phyloP scores from a whole-genome alignment of 2,888 invertebrate species.

The Sphaerophoria taeniata region DNA sequence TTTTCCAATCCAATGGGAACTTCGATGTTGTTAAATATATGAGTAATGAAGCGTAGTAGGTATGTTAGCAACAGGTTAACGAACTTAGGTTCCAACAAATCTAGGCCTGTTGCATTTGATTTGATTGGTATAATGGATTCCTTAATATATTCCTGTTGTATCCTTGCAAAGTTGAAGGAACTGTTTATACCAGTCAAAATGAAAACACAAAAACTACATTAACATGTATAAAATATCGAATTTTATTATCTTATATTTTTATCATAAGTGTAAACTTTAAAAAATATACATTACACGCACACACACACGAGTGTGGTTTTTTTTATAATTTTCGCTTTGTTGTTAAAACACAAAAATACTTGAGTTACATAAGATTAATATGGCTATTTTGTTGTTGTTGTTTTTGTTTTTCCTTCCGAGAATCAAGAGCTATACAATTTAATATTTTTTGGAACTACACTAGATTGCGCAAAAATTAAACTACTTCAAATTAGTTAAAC shows the following conservation, averaged over 20 bases:
- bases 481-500: slow-evolving; percentile 32
- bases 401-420: slow-evolving; percentile 37
- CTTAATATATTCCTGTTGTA: no score
- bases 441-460: slow-evolving; percentile 32
- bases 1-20: no score
- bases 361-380: slow-evolving; percentile 69
- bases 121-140: no score
- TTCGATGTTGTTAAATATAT: no score
- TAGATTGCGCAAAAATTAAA: slow-evolving; percentile 44
- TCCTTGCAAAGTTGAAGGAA: no score
- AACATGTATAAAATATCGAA: slow-evolving; percentile 72
- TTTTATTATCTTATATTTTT: slow-evolving; percentile 55
- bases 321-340: slow-evolving; percentile 25
- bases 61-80: no score
- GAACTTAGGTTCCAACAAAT: no score
- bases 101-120: no score
- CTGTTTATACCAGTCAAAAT: neutral
- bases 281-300: slow-evolving; percentile 72
- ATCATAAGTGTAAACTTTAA: slow-evolving; percentile 71
- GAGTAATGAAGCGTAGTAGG: no score
- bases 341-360: slow-evolving; percentile 70
- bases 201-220: slow-evolving; percentile 40
- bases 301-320: slow-evolving; percentile 56
- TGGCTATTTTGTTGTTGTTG: slow-evolving; percentile 63
- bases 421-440: slow-evolving; percentile 52